Base-by-base conservation (phyloP, 2,113 vertebrate genomes). In the Galemys pyrenaicus region DNA sequence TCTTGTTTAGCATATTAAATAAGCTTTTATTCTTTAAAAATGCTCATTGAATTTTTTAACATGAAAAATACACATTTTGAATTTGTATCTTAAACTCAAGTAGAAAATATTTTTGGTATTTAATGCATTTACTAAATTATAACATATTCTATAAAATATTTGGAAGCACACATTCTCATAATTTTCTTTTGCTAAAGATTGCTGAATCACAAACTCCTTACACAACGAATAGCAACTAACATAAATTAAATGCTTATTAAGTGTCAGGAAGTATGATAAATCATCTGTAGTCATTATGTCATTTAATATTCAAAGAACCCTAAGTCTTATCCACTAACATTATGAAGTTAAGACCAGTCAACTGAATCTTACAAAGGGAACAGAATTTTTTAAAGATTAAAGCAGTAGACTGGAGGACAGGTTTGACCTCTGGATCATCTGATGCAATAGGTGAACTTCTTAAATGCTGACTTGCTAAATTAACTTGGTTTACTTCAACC, bases 1-100 rank as follows among this genome's bases (percentile, higher is more conserved):
- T 80, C 39, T 85, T 85, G 94, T 97, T 56, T 83, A 80, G 90
- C 70, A 51, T 28, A 44, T 35, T 81, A 96, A 96, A 95, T 74
- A 19, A 32, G 71, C 70, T 92, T 92, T 86, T 79, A 83, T 87
- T 92, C 44, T 16, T 8, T 62, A 68, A 87, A 91, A 64, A 7
- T 22, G 6, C 9, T 22, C 20, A 56, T 2, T 56, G 54, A 20
- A 24, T 56, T 56, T 56, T 56, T 56, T 56, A 56, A 56, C 54
- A 56, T 22, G 20, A 56, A 56, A 17, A 56, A 96, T 68, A 96
- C 32, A 84, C 28, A 97, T 64, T 37, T 70, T 81, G 19, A 94
- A 84, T 93, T 78, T 60, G 41, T 88, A 7, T 91, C 24, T 87
- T 94, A 64, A 91, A 22, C 17, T 71, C 10, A 71, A 71, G 3